These are phyloP conservation scores for Desmophyllum pertusum DNA, from an alignment of 92 coral and sea anemone genomes.

Conservation along the genomic window DNA sequence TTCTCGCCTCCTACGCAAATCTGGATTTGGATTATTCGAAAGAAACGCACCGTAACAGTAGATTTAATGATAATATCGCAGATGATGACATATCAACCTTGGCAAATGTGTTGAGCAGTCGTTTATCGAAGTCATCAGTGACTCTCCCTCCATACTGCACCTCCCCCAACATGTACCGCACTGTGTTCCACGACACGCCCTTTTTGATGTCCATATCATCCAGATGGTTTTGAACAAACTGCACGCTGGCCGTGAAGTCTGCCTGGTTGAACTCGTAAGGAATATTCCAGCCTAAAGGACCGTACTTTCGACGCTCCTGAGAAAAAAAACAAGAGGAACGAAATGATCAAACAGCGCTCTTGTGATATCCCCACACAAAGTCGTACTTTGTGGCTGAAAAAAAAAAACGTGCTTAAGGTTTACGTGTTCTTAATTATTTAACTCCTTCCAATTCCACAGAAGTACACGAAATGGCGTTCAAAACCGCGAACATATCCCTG, in stretches of 20 bases:
- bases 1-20: too few species aligned
- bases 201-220: slow-evolving; percentile 97
- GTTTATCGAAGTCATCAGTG: slow-evolving; percentile 94
- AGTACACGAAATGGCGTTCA: too few species aligned
- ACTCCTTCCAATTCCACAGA: too few species aligned
- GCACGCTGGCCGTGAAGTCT: slow-evolving; percentile 98
- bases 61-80: not conserved
- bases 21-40: not conserved
- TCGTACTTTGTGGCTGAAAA: too few species aligned
- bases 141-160: slow-evolving; percentile 96
- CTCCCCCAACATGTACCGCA: slow-evolving; percentile 95
- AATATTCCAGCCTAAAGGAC: slow-evolving; percentile 97
- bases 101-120: slow-evolving; percentile 93
- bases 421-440: too few species aligned
- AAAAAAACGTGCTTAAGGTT: too few species aligned
- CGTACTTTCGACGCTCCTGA: slow-evolving; percentile 98
- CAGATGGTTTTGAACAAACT: slow-evolving; percentile 96
- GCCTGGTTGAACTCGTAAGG: slow-evolving; percentile 99
- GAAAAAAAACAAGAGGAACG: not conserved
- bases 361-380: too few species aligned
- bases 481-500: too few species aligned
- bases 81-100: slow-evolving; percentile 51
- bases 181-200: slow-evolving; percentile 99
- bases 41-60: not conserved
- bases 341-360: not conserved